A percentile compares a stretch with the other conserved stretches of the same genome.
phyloP scores from a whole-genome alignment of 2,888 invertebrate genomes.

The Linnaemya vulpina region DNA sequence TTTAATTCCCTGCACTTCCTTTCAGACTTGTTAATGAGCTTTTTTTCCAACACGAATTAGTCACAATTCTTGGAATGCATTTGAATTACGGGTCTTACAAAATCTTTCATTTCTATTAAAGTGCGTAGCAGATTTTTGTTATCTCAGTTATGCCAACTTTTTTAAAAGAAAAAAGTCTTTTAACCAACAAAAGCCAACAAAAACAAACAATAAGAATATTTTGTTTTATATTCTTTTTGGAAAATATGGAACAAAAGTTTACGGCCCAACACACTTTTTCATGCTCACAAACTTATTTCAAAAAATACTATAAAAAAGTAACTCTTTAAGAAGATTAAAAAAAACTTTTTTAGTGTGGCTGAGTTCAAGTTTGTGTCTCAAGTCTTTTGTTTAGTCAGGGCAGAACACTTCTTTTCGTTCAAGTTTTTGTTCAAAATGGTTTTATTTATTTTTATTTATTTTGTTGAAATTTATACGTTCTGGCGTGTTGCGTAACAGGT shows the following conservation, averaged over 20 bases:
- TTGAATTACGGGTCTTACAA: not conserved
- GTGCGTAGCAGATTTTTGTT: not conserved
- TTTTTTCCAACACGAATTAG: slow-evolving; percentile 7
- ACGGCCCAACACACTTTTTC: not conserved
- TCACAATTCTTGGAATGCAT: not conserved
- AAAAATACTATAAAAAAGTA: not conserved
- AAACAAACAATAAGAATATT: slow-evolving; percentile 12
- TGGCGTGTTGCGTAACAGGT: slow-evolving; percentile 69
- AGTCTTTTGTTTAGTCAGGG: slow-evolving; percentile 68
- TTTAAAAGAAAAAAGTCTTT: not conserved
- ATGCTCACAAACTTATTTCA: not conserved
- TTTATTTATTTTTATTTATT: slow-evolving; percentile 30
- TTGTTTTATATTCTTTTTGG: not conserved
- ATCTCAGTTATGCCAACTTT: not conserved
- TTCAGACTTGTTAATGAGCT: not conserved
- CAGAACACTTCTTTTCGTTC: slow-evolving; percentile 58
- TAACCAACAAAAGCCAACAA: slow-evolving; percentile 7
- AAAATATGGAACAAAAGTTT: slow-evolving; percentile 44
- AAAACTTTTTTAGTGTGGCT: slow-evolving; percentile 10
- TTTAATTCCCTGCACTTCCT: not conserved
- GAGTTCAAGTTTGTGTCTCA: slow-evolving; percentile 43
- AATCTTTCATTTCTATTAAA: not conserved
- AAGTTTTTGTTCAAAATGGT: slow-evolving; percentile 18
- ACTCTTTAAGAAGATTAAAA: slow-evolving; percentile 5
- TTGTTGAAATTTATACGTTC: slow-evolving; percentile 59